Base-by-base conservation (phyloP, 2,888 invertebrate genomes). In the Halictus quadricinctus region DNA sequence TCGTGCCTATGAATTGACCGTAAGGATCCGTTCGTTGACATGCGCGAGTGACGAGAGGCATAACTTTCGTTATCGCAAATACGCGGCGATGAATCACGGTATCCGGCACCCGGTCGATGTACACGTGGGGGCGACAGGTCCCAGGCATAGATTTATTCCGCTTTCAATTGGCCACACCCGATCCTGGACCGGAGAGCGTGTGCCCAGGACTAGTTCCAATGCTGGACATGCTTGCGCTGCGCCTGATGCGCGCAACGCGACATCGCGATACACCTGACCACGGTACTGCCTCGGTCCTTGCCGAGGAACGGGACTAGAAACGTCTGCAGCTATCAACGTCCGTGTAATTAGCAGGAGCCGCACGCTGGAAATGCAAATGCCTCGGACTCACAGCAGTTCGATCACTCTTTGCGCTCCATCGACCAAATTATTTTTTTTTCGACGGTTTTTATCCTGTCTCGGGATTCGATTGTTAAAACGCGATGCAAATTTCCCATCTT, bases 61-160 rank as follows among this genome's bases (percentile, higher is more conserved):
- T 91, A 90, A 91, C 91, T 91, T 91, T 92, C 91, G 91, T 92
- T 92, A 92, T 92, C 92, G 90, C 88, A 86, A 86, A 88, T 86
- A 88, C 90, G 87, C 89, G 83, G 86, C 89, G 90, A 91, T 91
- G 90, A 91, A 91, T 92, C 90, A 91, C 75, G 74, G 66, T 74
- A 66, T 12, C 48, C 86, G 81, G 79, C 80, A 83, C 88, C 86
- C 72, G 86, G 79, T 83, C 21, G 70, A 54, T 50, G 54, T 64
- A 82, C 75, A 79, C 69, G 74, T 43, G 84, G 60, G 73, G 69
- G 76, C 75, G 84, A 83, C 81, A 83, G 79, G 66, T 78, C 21
- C 36, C 21, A 18, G 48, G 50, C 60, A 72, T 76, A 66, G 66
- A 82, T 82, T 84, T 78, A 79, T 84, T 76, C 79, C 66, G 13